Percentiles rank a stretch among this genome's conserved stretches.
phyloP scores from a whole-genome alignment of 92 coral and sea anemone genomes.

The Actinostola sp. region DNA sequence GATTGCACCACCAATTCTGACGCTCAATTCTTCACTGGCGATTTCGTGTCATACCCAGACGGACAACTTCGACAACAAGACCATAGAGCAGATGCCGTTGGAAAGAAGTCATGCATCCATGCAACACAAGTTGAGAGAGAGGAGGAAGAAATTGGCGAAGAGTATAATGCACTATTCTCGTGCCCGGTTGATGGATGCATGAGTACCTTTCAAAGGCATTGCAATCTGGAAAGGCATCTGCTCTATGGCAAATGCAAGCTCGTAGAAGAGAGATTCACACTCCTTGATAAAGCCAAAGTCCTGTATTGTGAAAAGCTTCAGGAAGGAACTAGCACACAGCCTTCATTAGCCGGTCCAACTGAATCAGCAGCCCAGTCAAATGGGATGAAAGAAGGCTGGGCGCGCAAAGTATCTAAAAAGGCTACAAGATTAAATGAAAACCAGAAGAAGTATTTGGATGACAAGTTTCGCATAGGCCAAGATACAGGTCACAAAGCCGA shows the following conservation, averaged over 20 bases:
- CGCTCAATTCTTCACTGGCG: too few species aligned
- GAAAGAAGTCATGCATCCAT: too few species aligned
- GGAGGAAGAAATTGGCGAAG: background rate
- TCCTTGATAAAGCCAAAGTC: slow-evolving; percentile 14
- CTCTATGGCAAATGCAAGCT: slow-evolving; percentile 14
- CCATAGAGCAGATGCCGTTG: too few species aligned
- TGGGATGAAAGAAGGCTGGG: slow-evolving; percentile 41
- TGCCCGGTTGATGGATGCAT: slow-evolving; percentile 15
- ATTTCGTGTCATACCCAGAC: too few species aligned
- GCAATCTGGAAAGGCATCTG: slow-evolving; percentile 11
- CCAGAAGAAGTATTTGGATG: slow-evolving; percentile 22
- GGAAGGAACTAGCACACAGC: slow-evolving; percentile 4
- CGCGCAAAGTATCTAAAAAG: slow-evolving; percentile 22
- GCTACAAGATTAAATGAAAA: slow-evolving; percentile 34
- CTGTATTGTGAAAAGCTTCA: too few species aligned
- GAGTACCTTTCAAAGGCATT: background rate
- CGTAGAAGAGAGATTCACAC: background rate
- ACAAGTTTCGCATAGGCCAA: slow-evolving; percentile 41
- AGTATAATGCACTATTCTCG: background rate
- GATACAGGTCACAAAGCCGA: slow-evolving; percentile 54
- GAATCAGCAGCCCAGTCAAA: background rate
- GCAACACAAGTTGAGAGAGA: too few species aligned
- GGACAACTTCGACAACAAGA: too few species aligned
- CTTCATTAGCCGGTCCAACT: background rate
- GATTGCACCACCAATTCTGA: too few species aligned